Conservation (phyloP, 1,140 invertebrate species). For the Drosophila nannoptera region DNA sequence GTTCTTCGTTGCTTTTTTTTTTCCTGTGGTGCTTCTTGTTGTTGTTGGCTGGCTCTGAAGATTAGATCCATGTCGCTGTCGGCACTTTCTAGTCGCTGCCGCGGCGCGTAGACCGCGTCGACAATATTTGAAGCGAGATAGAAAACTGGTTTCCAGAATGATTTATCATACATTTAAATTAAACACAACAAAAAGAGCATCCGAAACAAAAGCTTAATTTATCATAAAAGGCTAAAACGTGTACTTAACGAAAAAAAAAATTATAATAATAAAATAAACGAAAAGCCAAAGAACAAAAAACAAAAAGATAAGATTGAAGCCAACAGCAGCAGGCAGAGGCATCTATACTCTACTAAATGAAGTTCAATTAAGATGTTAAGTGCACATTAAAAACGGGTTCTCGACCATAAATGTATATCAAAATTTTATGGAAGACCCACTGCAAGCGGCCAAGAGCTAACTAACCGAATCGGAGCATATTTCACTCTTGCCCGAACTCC, state of each 20-base stretch:
- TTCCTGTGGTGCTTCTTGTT: constrained; percentile 12
- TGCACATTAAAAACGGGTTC: neutral
- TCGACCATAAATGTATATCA: neutral
- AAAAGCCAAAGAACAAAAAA: too few relatives aligned
- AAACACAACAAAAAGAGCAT: constrained; percentile 66
- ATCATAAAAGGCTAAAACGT: constrained; percentile 75
- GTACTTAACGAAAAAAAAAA: constrained; percentile 55
- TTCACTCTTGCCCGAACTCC: too few relatives aligned
- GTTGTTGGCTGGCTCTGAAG: constrained; percentile 37
- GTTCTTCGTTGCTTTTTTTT: constrained; percentile 5
- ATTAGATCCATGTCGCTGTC: constrained; percentile 57
- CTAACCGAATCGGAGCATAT: neutral
- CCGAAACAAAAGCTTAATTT: constrained; percentile 67
- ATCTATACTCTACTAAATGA: constrained; percentile 23
- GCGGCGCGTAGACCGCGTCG: constrained; percentile 6
- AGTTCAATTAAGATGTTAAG: constrained; percentile 6
- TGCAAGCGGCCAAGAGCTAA: neutral
- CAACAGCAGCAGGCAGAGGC: constrained; percentile 5
- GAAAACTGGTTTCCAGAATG: constrained; percentile 70
- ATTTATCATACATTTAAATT: constrained; percentile 76
- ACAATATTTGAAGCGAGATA: constrained; percentile 47
- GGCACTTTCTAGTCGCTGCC: constrained; percentile 68
- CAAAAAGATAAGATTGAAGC: neutral
- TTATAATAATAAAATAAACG: neutral
- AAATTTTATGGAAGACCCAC: neutral